Conservation (phyloP, 2,888 invertebrate genomes). For the Amiota communis region DNA sequence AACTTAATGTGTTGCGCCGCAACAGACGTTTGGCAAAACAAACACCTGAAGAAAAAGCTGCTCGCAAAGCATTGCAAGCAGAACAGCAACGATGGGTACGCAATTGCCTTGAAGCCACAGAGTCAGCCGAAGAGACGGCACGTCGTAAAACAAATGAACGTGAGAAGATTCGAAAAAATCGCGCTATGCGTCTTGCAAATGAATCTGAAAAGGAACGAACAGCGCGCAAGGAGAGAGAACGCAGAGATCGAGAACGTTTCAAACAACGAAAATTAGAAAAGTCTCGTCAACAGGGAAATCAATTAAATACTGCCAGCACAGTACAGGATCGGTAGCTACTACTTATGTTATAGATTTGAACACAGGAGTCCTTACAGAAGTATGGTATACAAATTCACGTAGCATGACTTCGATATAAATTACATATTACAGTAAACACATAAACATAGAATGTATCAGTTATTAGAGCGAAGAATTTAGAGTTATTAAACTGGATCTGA, state of each 20-base stretch:
- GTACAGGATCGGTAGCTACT: too few relatives aligned
- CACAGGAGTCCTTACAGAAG: too few relatives aligned
- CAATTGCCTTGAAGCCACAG: constrained; percentile 31
- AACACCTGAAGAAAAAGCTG: constrained; percentile 37
- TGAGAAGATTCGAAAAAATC: neutral
- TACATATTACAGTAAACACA: too few relatives aligned
- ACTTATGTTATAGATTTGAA: too few relatives aligned
- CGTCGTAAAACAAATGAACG: constrained; percentile 31
- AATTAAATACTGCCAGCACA: neutral
- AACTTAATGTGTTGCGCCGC: constrained; percentile 35
- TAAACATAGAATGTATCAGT: too few relatives aligned
- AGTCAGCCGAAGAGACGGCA: constrained; percentile 41
- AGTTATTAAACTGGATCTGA: too few relatives aligned
- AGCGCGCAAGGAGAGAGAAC: constrained; percentile 26
- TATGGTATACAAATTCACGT: too few relatives aligned
- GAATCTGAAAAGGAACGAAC: constrained; percentile 27
- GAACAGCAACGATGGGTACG: constrained; percentile 28
- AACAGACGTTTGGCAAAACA: constrained; percentile 35
- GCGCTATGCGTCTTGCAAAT: constrained; percentile 4
- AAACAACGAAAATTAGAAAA: constrained; percentile 17
- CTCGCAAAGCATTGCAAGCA: constrained; percentile 27
- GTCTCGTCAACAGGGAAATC: neutral
- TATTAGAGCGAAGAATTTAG: too few relatives aligned
- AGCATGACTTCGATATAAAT: too few relatives aligned
- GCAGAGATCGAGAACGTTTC: constrained; percentile 20